phyloP scores from a whole-genome alignment of 2,797 vertebrate genomes.

The Meda fulgida region DNA sequence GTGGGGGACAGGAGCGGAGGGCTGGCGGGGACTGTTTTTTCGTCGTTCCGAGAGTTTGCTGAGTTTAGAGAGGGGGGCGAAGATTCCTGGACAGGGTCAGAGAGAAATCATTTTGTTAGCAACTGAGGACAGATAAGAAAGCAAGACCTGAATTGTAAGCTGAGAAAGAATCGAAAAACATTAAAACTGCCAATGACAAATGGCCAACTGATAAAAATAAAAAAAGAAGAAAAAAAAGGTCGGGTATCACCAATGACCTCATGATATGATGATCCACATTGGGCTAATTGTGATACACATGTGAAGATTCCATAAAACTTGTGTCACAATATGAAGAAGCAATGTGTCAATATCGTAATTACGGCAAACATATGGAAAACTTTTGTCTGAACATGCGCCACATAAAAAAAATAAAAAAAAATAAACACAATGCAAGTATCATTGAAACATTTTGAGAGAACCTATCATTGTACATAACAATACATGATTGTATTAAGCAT shows the following conservation, averaged over 20 bases:
- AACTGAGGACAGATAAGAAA: background rate
- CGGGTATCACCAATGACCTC: background rate
- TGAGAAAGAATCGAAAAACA: background rate
- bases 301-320: background rate
- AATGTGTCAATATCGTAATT: background rate
- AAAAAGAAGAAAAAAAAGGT: background rate
- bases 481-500: background rate
- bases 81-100: constrained; percentile 82
- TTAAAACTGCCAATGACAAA: background rate
- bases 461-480: too few species aligned
- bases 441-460: background rate
- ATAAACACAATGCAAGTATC: background rate
- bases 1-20: constrained; percentile 69
- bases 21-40: constrained; percentile 71
- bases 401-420: too few species aligned
- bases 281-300: background rate
- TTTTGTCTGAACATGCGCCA: background rate
- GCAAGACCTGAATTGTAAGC: background rate
- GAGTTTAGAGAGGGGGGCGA: constrained; percentile 95
- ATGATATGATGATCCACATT: background rate
- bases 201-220: background rate
- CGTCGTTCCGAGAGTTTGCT: constrained; percentile 84
- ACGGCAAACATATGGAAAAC: background rate
- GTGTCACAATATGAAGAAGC: too few species aligned
- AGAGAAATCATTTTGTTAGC: background rate